Percentiles rank a stretch among this genome's conserved stretches.
Conservation (phyloP, 1,140 invertebrate species). For the Papilio aristodemus region DNA sequence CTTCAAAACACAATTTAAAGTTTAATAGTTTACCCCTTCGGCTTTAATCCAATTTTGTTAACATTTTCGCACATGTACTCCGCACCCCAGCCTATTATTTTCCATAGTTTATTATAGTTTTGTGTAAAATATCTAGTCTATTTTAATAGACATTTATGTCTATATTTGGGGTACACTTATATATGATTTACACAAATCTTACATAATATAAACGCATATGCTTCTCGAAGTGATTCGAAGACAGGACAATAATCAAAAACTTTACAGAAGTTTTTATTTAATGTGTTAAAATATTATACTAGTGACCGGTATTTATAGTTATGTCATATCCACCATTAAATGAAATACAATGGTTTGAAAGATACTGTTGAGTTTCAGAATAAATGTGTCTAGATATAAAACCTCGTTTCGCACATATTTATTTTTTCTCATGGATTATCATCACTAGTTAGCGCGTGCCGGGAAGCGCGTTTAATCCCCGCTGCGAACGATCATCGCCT, state of each 20-base stretch:
- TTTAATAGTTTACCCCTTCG: slow-evolving; percentile 6
- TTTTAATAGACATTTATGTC: no score
- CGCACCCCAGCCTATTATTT: background rate
- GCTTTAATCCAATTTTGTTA: slow-evolving; percentile 8
- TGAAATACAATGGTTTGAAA: no score
- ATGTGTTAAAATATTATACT: no score
- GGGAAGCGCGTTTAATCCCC: background rate
- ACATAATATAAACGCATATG: no score
- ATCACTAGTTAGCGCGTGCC: background rate
- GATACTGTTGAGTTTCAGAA: background rate
- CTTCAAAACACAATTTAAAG: slow-evolving; percentile 19
- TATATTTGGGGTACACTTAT: no score
- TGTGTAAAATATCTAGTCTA: no score
- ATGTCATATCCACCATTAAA: no score
- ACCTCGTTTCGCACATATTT: background rate
- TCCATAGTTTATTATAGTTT: background rate
- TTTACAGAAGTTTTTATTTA: no score
- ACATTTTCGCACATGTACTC: slow-evolving; percentile 5
- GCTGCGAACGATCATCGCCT: slow-evolving; percentile 12
- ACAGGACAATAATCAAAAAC: no score
- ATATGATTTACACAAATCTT: no score
- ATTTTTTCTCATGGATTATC: background rate
- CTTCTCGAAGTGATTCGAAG: no score
- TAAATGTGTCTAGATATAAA: background rate
- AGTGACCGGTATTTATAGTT: no score